phyloP scores from a whole-genome alignment of 2,888 invertebrate genomes.

The Ellobium chinense region DNA sequence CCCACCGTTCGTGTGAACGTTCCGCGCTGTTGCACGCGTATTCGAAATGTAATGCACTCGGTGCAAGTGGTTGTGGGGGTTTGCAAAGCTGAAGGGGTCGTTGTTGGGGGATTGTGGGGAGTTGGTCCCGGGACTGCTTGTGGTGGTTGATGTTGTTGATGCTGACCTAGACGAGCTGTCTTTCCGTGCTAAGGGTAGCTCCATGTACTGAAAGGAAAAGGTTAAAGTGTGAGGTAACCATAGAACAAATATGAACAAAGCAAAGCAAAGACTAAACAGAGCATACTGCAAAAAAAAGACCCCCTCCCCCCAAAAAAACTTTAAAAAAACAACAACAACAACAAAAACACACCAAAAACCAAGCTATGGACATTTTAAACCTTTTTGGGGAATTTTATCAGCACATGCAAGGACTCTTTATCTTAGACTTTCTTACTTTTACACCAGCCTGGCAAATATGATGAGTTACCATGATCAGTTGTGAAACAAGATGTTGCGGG shows the following conservation, averaged over 20 bases:
- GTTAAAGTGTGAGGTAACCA: no score
- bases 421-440: no score
- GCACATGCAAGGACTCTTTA: no score
- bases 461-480: no score
- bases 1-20: constrained; percentile 32
- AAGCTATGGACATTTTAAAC: neutral
- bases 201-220: constrained; percentile 85
- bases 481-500: no score
- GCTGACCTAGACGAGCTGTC: constrained; percentile 74
- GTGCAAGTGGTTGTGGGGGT: constrained; percentile 79
- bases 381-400: no score
- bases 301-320: neutral
- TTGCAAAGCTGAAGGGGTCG: constrained; percentile 68
- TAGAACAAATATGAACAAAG: no score
- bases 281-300: no score
- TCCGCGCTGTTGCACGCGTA: constrained; percentile 50
- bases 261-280: no score
- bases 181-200: constrained; percentile 89
- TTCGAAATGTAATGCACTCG: constrained; percentile 83
- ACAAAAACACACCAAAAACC: neutral
- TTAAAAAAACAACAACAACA: neutral
- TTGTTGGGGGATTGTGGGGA: constrained; percentile 67
- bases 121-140: constrained; percentile 72
- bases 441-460: no score
- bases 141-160: constrained; percentile 78